Base-by-base conservation (phyloP, 2,113 vertebrate species). In the Ia io region DNA sequence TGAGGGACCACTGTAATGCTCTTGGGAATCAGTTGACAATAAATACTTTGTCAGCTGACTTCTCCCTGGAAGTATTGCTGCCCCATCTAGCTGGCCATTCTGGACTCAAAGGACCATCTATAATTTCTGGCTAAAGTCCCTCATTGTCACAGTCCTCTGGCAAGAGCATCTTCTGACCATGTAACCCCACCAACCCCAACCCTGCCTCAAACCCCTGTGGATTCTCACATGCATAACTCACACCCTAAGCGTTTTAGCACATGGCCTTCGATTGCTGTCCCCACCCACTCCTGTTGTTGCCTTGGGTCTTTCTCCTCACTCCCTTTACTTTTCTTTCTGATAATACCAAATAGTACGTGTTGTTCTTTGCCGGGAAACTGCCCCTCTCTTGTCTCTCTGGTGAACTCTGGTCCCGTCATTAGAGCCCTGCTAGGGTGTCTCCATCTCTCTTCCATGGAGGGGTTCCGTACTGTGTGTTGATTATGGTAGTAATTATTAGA, bases 401-500 rank as follows among this genome's bases (percentile, higher is more conserved):
- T 14, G 9, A 70, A 61, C 67, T 51, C 1, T 47, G 40, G 51
- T 17, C 51, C 6, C 16, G 5, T 74, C 44, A 65, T 92, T 84
- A 47, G 59, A 42, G 49, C 3, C 30, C 37, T 88, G 14, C 42
- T 73, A 23, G 22, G 20, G 11, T 35, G 35, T 92, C 14, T 73
- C n/a, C 42, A 16, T 77, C 83, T 84, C 56, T 85, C 12, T 84
- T 87, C 23, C 65, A 59, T 4, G 6, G 14, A 95, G 14, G 71
- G 51, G 6, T 79, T 88, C 42, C 13, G 3, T 67, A 76, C 86
- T 65, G 13, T 42, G 30, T 80, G 5, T 76, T 42, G 30, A n/a
- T 35, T 78, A 94, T 85, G 42, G 65, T 23, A 85, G n/a, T 44
- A n/a, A 51, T 96, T 44, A 78, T 59, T 79, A 79, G 79, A 90